Base-by-base conservation (phyloP, 2,113 vertebrate species). In the Rhea pennata region DNA sequence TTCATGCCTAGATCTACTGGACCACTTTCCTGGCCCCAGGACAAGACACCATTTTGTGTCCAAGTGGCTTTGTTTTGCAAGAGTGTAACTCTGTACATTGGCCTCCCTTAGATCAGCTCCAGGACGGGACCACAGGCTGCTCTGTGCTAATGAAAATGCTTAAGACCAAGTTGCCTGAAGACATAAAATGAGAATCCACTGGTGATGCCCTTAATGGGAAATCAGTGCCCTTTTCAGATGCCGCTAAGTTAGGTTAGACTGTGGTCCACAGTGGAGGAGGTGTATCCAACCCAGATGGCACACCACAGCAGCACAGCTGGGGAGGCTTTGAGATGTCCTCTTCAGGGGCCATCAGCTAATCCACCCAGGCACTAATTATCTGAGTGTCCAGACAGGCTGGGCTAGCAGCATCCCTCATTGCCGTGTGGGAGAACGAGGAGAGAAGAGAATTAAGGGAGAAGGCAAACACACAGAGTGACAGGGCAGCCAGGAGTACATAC, bases 331-430 rank as follows among this genome's bases (percentile, higher is more conserved):
- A 46, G 44, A 46, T 46, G 44, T 46, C 44, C 44, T 15, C 44
- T 15, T 46, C 44, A 6, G 44, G 44, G 44, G 15, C 12, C 7
- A 7, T 6, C 6, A 0, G 4, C 17, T 24, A 1, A 0, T 61
- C 36, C 19, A 40, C 22, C 42, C 70, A 22, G 11, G 50, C 31
- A 12, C 50, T 15, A 9, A 3, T 1, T 21, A 24, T 7, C 40
- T 2, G 3, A 27, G 24, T 4, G 20, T 46, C 62, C n/a, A 20
- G 44, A 46, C 15, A 46, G 44, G 44, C 44, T 46, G 62, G 24
- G 12, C 33, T 69, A 27, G 53, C 61, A 80, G 51, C 66, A 65
- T 4, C 24, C 0, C 1, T 33, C 0, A 2, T 7, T 13, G 64
- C 65, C 17, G 50, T 16, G 2, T 1, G 7, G 2, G 3, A 29